Percentiles rank a stretch among this genome's conserved stretches.
phyloP scores from a whole-genome alignment of 2,888 invertebrate species.

The Drosophila mayaguana region DNA sequence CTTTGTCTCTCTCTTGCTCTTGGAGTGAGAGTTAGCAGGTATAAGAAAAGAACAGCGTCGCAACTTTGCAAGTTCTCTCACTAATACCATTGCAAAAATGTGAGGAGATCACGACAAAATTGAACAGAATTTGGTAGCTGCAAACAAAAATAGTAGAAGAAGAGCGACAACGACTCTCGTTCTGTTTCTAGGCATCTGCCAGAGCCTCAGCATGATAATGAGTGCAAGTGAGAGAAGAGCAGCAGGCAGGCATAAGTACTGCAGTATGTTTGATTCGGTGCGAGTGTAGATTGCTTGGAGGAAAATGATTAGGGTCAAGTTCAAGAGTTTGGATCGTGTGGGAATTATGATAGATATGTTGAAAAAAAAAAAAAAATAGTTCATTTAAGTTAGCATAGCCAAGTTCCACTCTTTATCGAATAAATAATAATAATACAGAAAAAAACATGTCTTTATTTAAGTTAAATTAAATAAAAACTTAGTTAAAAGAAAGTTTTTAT shows the following conservation, averaged over 20 bases:
- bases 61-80: not conserved
- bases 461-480: not conserved
- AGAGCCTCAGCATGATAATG: not conserved
- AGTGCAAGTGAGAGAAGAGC: not conserved
- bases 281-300: not conserved
- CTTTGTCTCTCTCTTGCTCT: not conserved
- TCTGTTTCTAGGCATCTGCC: not conserved
- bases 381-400: too few species aligned
- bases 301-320: rapidly evolving
- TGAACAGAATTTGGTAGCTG: not conserved
- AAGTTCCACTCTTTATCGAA: too few species aligned
- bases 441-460: too few species aligned
- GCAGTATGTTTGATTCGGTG: not conserved
- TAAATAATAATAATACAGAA: too few species aligned
- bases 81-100: not conserved
- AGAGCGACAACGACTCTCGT: not conserved
- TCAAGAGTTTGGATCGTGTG: not conserved
- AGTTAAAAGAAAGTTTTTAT: not conserved
- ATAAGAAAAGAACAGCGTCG: not conserved
- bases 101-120: not conserved
- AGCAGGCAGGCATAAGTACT: not conserved
- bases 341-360: not conserved
- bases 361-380: not conserved
- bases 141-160: too few species aligned
- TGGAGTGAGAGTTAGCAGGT: not conserved